Evolutionary conservation across 1,140 invertebrate genomes (phyloP).

Genomic region (Bombus haemorrhoidalis): DNA sequence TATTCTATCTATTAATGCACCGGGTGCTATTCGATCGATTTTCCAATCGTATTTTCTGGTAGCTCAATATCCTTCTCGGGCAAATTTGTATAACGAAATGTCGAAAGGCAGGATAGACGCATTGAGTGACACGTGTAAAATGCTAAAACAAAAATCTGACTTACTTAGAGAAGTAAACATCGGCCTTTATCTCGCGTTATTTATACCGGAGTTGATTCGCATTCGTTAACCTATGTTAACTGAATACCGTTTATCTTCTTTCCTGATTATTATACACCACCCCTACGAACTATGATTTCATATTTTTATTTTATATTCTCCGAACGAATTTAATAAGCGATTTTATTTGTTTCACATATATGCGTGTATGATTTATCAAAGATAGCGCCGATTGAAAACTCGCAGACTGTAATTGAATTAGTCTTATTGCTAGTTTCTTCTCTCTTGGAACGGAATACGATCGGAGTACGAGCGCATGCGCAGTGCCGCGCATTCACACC

Average conservation of each 20-base stretch:
- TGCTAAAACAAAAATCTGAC: not conserved
- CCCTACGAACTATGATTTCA: not conserved
- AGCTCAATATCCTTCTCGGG: too few relatives aligned
- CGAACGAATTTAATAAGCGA: not conserved
- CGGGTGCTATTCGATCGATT: not conserved
- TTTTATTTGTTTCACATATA: not conserved
- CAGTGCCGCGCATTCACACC: not conserved
- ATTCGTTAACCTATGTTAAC: conserved; percentile 24
- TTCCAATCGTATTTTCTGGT: not conserved
- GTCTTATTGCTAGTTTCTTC: conserved; percentile 15
- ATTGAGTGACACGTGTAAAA: not conserved
- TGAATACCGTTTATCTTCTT: not conserved
- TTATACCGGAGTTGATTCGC: conserved; percentile 3
- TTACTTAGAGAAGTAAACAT: conserved; percentile 25
- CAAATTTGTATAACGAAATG: too few relatives aligned
- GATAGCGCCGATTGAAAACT: conserved; percentile 7
- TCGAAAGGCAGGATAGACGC: not conserved
- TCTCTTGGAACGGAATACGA: conserved; percentile 17
- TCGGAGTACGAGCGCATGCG: conserved; percentile 18
- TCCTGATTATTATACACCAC: not conserved
- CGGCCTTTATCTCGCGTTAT: conserved; percentile 16
- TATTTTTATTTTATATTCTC: not conserved
- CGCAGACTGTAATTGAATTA: conserved; percentile 23
- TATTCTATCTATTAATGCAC: not conserved
- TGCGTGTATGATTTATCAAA: not conserved